Evolutionary conservation across 2,113 vertebrate genomes (phyloP).

Genomic region (Pachycephala philippinensis): DNA sequence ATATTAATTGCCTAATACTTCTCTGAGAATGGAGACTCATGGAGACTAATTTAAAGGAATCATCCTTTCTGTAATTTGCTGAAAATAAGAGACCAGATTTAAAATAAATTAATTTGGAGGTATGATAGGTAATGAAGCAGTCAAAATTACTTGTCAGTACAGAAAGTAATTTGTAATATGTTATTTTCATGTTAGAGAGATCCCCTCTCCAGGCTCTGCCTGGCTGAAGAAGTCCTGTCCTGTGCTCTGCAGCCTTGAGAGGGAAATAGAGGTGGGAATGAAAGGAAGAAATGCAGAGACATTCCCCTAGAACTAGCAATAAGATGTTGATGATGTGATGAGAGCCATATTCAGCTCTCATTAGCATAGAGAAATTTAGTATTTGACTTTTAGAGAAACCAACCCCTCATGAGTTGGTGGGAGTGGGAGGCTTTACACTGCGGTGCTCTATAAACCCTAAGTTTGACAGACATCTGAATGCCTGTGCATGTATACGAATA

Average conservation of each 20-base stretch:
- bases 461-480: not conserved
- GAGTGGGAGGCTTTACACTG: not conserved
- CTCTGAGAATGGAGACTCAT: not conserved
- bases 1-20: not conserved
- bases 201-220: not conserved
- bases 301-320: not conserved
- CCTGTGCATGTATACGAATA: not conserved
- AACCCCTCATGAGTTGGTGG: not conserved
- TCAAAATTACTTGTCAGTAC: not conserved
- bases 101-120: not conserved
- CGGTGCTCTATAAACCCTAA: not conserved
- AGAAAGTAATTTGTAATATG: not conserved
- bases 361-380: not conserved
- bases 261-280: not conserved
- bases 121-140: not conserved
- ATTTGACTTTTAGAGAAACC: not conserved
- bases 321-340: not conserved
- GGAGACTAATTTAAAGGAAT: not conserved
- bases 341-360: not conserved
- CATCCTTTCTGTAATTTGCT: not conserved
- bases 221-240: not conserved
- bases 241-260: not conserved
- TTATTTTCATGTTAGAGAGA: not conserved
- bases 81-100: not conserved
- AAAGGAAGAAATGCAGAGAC: not conserved